phyloP scores from a whole-genome alignment of 2,797 vertebrate species.

The Delichon dasypus region DNA sequence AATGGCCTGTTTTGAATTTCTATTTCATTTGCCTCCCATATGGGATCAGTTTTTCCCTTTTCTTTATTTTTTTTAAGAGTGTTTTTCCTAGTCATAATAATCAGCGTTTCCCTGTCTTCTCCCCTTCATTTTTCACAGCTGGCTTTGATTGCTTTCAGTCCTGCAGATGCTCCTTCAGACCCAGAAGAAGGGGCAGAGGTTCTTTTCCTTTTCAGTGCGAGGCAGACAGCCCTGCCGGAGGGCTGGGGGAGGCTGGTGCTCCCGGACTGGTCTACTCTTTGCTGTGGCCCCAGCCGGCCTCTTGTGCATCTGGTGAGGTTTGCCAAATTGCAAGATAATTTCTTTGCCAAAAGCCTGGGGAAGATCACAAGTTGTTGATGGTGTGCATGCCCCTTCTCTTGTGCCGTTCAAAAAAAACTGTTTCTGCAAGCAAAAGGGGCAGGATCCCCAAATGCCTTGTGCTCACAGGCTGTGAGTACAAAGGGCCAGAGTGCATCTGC shows the following conservation, averaged over 20 bases:
- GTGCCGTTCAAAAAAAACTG: background rate
- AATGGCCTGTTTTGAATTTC: slow-evolving; percentile 51
- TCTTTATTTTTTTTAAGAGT: slow-evolving; percentile 72
- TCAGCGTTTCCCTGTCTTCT: slow-evolving; percentile 40
- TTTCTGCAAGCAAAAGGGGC: background rate
- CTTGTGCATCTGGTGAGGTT: slow-evolving; percentile 30
- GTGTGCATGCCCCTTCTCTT: background rate
- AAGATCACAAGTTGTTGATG: slow-evolving; percentile 5
- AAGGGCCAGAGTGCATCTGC: background rate
- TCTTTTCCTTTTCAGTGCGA: background rate
- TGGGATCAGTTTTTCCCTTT: slow-evolving; percentile 59
- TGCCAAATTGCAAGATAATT: slow-evolving; percentile 47
- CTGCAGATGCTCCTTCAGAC: slow-evolving; percentile 45
- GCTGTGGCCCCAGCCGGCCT: background rate
- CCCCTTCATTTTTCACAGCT: slow-evolving; percentile 71
- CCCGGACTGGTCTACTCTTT: background rate
- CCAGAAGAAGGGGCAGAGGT: slow-evolving; percentile 42
- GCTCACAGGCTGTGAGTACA: background rate
- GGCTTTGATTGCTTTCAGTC: slow-evolving; percentile 74
- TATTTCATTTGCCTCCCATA: slow-evolving; percentile 15
- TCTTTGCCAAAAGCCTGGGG: slow-evolving; percentile 33
- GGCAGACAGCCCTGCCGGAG: background rate
- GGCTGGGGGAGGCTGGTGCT: background rate
- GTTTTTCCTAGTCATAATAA: slow-evolving; percentile 75
- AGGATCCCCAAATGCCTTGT: background rate